A percentile compares a stretch with the other conserved stretches of the same genome.
These are phyloP conservation scores for Leucophenga varia DNA, from an alignment of 1,140 invertebrate species.

Conservation along the genomic window DNA sequence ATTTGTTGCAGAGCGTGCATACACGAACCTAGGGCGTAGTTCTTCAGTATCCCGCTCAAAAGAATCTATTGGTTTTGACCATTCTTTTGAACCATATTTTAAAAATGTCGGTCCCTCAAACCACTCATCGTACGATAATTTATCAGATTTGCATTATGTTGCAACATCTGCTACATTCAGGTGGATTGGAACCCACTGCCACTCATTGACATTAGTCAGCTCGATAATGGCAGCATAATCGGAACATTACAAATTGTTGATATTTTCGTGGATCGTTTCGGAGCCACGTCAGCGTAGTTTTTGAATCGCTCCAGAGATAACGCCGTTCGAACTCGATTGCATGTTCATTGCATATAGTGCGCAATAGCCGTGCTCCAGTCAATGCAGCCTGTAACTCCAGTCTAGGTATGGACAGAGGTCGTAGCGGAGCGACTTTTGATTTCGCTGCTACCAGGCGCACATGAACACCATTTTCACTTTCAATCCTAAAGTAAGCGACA, in stretches of 20 bases:
- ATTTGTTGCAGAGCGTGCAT: too few relatives aligned
- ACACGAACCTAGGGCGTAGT: slow-evolving; percentile 11
- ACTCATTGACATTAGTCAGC: slow-evolving; percentile 12
- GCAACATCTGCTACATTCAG: slow-evolving; percentile 12
- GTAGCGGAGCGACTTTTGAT: slow-evolving; percentile 35
- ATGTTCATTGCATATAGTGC: not conserved
- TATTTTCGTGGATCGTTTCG: slow-evolving; percentile 18
- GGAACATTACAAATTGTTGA: slow-evolving; percentile 16
- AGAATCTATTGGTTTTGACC: not conserved
- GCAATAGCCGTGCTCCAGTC: slow-evolving; percentile 2
- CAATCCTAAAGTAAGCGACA: slow-evolving; percentile 2
- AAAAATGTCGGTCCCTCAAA: not conserved
- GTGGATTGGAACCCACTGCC: slow-evolving; percentile 10
- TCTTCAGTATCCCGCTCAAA: not conserved
- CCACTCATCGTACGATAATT: too few relatives aligned
- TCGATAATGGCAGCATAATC: slow-evolving; percentile 31
- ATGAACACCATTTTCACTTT: not conserved
- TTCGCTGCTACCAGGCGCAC: slow-evolving; percentile 26
- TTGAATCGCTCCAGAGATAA: slow-evolving; percentile 24
- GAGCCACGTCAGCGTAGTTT: slow-evolving; percentile 27
- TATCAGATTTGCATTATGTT: slow-evolving; percentile 3
- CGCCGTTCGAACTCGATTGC: not conserved
- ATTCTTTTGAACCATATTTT: not conserved
- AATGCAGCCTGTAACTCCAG: slow-evolving; percentile 54
- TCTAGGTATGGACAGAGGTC: slow-evolving; percentile 39